A percentile compares a stretch with the other conserved stretches of the same genome.
These are phyloP conservation scores for Drosophila falleni DNA, from an alignment of 2,888 invertebrate species.

Conservation along the genomic window DNA sequence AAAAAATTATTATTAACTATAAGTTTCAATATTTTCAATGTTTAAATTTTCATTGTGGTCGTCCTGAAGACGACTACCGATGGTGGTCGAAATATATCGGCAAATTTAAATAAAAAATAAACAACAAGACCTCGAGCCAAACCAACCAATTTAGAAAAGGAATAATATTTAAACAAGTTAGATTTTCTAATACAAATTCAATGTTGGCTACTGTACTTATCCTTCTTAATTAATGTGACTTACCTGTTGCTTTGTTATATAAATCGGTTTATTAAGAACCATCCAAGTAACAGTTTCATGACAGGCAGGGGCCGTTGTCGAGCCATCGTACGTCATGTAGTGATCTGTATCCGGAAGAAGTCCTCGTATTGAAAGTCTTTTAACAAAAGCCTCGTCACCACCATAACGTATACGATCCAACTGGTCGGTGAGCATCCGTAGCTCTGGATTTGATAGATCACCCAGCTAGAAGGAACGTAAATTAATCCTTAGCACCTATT, in stretches of 20 bases:
- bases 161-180: no score
- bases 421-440: slow-evolving; percentile 96
- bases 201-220: no score
- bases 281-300: slow-evolving; percentile 99
- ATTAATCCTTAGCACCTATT: not conserved
- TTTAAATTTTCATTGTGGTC: no score
- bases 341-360: slow-evolving; percentile 96
- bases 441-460: slow-evolving; percentile 95
- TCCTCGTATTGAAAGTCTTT: slow-evolving; percentile 93
- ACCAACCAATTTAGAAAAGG: no score
- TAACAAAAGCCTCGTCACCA: slow-evolving; percentile 94
- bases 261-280: slow-evolving; percentile 98
- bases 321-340: slow-evolving; percentile 99
- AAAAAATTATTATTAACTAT: no score
- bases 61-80: no score
- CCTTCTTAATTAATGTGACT: slow-evolving; percentile 37
- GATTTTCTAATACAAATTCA: no score
- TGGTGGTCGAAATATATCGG: no score
- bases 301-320: slow-evolving; percentile 98
- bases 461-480: slow-evolving; percentile 89
- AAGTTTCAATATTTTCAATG: no score
- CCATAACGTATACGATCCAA: slow-evolving; percentile 96
- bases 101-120: no score
- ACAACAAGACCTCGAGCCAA: no score
- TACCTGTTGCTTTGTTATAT: slow-evolving; percentile 99